Conservation (phyloP, 2,797 vertebrate genomes). For the Chaetophractus vellerosus region DNA sequence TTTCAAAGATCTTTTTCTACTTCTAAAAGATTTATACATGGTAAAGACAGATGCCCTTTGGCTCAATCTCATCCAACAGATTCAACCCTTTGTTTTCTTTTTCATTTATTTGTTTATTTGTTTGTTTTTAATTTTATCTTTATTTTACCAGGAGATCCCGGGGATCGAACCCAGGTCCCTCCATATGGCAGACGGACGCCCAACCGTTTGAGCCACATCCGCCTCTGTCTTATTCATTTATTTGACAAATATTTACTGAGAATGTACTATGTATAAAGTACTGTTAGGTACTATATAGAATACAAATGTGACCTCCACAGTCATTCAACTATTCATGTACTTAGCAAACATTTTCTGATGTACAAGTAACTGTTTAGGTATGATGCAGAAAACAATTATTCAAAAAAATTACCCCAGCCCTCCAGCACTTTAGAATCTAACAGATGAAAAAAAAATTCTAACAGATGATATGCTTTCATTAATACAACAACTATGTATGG, state of each 20-base stretch:
- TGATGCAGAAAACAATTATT: background rate
- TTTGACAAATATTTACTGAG: background rate
- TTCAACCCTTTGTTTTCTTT: background rate
- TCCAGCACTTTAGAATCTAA: constrained; percentile 8
- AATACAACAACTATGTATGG: background rate
- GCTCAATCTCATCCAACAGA: background rate
- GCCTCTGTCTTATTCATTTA: background rate
- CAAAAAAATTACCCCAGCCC: background rate
- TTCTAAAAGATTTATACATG: background rate
- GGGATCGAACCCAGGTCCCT: too few relatives aligned
- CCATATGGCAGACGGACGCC: too few relatives aligned
- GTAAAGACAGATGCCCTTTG: background rate
- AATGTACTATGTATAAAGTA: background rate
- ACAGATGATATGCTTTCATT: background rate
- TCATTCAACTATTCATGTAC: background rate
- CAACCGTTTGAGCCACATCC: too few relatives aligned
- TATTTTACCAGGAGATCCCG: too few relatives aligned
- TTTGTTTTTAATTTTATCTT: too few relatives aligned
- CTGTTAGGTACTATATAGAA: background rate
- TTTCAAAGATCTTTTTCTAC: constrained; percentile 56
- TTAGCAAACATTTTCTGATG: constrained; percentile 17
- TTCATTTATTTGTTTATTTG: background rate
- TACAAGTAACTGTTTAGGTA: background rate
- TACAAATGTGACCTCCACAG: background rate
- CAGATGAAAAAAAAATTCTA: background rate